phyloP scores from a whole-genome alignment of 1,140 invertebrate genomes.

The Phymorhynchus buccinoides region DNA sequence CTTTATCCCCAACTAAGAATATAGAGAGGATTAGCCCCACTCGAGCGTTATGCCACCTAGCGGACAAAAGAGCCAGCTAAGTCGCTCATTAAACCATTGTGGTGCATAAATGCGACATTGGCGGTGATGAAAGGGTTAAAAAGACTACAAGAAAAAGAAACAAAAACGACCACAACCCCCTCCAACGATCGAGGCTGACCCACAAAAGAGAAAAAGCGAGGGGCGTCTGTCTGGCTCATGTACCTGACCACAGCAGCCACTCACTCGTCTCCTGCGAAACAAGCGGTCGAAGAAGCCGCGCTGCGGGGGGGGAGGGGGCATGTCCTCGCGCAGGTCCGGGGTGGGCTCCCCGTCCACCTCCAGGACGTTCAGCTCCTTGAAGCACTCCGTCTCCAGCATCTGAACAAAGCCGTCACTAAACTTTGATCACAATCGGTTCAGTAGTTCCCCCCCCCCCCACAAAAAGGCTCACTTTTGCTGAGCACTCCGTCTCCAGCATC shows the following conservation, averaged over 20 bases:
- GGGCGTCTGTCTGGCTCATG: not conserved
- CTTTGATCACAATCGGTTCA: too few relatives aligned
- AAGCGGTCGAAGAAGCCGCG: constrained; percentile 68
- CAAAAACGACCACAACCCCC: not conserved
- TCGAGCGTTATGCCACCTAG: too few relatives aligned
- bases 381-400: constrained; percentile 98
- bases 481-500: constrained; percentile 98
- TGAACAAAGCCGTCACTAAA: constrained; percentile 71
- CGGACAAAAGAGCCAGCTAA: too few relatives aligned
- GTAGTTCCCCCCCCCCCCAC: too few relatives aligned
- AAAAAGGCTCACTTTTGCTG: too few relatives aligned
- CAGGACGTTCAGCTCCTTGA: constrained; percentile 94
- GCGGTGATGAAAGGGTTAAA: too few relatives aligned
- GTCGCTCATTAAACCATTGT: too few relatives aligned
- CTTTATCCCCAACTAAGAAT: too few relatives aligned
- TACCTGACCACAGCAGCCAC: constrained; percentile 44
- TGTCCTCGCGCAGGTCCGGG: constrained; percentile 81
- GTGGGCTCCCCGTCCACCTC: constrained; percentile 84
- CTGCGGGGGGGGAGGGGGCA: constrained; percentile 67
- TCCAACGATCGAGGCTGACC: constrained; percentile 10
- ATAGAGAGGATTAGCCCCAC: too few relatives aligned
- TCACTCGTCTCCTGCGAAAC: constrained; percentile 68
- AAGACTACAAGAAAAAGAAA: not conserved
- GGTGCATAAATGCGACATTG: too few relatives aligned
- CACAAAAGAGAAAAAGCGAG: not conserved